Conservation (phyloP, 2,797 vertebrate genomes). For the Bufotes viridis region DNA sequence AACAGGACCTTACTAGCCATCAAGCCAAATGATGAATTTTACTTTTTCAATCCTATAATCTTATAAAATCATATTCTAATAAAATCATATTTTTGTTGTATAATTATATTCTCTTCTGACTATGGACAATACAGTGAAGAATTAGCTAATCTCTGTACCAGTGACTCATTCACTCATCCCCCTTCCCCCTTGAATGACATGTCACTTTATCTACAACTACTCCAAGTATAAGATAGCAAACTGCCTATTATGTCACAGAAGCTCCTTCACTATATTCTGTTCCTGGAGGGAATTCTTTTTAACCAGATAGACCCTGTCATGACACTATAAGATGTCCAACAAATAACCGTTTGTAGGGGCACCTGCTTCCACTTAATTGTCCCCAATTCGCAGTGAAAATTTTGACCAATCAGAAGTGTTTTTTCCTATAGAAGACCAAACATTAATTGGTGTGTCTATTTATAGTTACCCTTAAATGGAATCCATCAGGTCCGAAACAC, state of each 20-base stretch:
- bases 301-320: not conserved
- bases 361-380: not conserved
- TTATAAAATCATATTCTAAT: not conserved
- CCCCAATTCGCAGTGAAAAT: not conserved
- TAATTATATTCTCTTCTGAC: not conserved
- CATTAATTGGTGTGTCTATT: not conserved
- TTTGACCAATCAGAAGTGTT: not conserved
- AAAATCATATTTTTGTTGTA: not conserved
- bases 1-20: not conserved
- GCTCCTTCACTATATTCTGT: not conserved
- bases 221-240: conserved; percentile 30
- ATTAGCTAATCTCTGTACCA: conserved; percentile 15
- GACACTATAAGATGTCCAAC: not conserved
- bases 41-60: not conserved
- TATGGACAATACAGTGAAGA: not conserved
- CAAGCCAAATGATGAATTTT: not conserved
- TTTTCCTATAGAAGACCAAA: not conserved
- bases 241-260: conserved; percentile 14
- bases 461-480: not conserved
- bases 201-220: conserved; percentile 44
- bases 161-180: not conserved
- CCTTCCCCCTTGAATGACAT: conserved; percentile 1
- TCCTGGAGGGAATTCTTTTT: not conserved
- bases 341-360: not conserved
- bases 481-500: too few relatives aligned